phyloP scores from a whole-genome alignment of 2,888 invertebrate genomes.

The Leucophora obtusa region DNA sequence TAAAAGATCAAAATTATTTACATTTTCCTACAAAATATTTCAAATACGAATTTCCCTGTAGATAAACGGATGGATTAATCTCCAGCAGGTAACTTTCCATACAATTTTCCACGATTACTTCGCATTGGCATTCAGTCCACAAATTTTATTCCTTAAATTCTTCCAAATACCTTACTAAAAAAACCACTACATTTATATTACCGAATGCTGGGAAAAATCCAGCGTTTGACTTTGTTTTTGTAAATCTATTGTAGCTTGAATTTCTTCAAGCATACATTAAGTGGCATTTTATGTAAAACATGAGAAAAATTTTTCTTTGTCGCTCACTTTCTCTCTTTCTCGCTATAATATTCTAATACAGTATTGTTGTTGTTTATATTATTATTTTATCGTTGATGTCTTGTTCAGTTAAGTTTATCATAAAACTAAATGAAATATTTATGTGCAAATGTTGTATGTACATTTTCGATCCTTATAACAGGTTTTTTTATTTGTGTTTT shows the following conservation, averaged over 20 bases:
- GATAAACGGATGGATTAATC: too few species aligned
- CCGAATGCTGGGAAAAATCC: neutral
- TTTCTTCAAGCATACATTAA: conserved; percentile 21
- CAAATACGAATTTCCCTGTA: too few species aligned
- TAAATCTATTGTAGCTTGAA: conserved; percentile 16
- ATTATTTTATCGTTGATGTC: conserved; percentile 48
- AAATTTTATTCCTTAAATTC: too few species aligned
- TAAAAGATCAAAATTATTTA: too few species aligned
- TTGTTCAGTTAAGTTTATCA: conserved; percentile 58
- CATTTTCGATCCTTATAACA: neutral
- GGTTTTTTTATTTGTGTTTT: too few species aligned
- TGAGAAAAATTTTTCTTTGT: conserved; percentile 13
- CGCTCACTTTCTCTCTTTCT: neutral
- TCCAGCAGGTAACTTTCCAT: too few species aligned
- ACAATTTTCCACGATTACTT: too few species aligned
- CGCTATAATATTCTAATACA: neutral
- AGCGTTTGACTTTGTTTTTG: neutral
- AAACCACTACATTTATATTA: neutral
- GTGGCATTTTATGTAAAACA: conserved; percentile 42
- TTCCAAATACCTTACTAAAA: neutral
- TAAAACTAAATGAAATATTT: conserved; percentile 61
- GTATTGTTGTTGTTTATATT: conserved; percentile 19
- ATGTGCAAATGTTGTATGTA: conserved; percentile 35
- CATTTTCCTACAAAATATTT: too few species aligned
- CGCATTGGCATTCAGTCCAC: too few species aligned